A percentile compares a stretch with the other conserved stretches of the same genome.
phyloP scores from a whole-genome alignment of 2,797 vertebrate genomes.

The Astyanax mexicanus region DNA sequence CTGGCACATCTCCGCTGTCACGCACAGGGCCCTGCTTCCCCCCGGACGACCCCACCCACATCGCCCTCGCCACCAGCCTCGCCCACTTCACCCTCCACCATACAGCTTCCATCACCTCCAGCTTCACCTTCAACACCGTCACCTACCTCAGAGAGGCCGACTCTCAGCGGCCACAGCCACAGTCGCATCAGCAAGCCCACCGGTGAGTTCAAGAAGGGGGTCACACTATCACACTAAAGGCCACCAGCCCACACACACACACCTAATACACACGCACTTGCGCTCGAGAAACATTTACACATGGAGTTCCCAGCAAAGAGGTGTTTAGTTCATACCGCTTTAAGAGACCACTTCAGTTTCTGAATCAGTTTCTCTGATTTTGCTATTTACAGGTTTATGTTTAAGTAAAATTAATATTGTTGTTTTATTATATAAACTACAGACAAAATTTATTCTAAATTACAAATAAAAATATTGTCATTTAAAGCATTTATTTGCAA shows the following conservation, averaged over 20 bases:
- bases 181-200: slow-evolving; percentile 75
- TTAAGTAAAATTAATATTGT: no score
- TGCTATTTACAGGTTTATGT: no score
- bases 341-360: no score
- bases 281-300: not conserved
- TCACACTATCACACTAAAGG: not conserved
- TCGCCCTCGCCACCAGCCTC: slow-evolving; percentile 51
- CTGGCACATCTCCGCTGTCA: slow-evolving; percentile 82
- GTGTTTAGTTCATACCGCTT: not conserved
- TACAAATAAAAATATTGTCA: no score
- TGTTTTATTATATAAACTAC: no score
- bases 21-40: slow-evolving; percentile 72
- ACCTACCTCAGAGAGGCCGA: slow-evolving; percentile 67
- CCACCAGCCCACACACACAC: not conserved
- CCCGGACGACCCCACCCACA: slow-evolving; percentile 55
- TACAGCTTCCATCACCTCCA: slow-evolving; percentile 75
- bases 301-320: not conserved
- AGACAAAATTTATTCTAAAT: no score
- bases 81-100: slow-evolving; percentile 60
- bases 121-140: slow-evolving; percentile 53
- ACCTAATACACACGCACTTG: not conserved
- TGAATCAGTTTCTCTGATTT: no score
- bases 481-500: no score
- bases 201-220: slow-evolving; percentile 68
- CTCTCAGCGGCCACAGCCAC: slow-evolving; percentile 80